Evolutionary conservation across 2,888 invertebrate species (phyloP).

Genomic region (Terebella lapidaria): DNA sequence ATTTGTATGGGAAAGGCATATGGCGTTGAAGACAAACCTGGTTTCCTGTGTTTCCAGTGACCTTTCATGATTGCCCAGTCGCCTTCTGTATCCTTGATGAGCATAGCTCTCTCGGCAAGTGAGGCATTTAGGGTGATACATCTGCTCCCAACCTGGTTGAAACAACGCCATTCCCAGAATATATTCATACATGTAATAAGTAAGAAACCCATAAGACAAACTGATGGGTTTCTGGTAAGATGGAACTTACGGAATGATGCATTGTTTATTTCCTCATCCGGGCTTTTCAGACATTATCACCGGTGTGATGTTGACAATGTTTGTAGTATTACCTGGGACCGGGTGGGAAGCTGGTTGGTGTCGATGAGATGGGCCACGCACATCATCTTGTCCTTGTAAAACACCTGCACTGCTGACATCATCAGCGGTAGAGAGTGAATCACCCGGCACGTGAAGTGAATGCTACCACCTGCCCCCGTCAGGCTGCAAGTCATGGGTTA

Average conservation of each 20-base stretch:
- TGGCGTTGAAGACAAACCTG: constrained; percentile 27
- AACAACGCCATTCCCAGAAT: not conserved
- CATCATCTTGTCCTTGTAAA: constrained; percentile 48
- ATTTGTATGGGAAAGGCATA: too few species aligned
- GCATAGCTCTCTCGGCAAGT: constrained; percentile 54
- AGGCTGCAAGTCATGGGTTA: constrained; percentile 28
- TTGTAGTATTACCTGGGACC: constrained; percentile 32
- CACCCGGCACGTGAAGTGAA: constrained; percentile 53
- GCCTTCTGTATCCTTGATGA: constrained; percentile 54
- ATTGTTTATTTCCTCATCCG: too few species aligned
- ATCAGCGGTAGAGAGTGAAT: constrained; percentile 54
- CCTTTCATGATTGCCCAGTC: constrained; percentile 55
- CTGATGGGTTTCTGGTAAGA: too few species aligned
- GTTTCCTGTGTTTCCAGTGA: constrained; percentile 52
- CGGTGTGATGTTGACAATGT: too few species aligned
- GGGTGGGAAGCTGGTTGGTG: constrained; percentile 54
- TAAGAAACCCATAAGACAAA: too few species aligned
- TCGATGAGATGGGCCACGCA: constrained; percentile 55
- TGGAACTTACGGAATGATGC: too few species aligned
- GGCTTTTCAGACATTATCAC: not conserved
- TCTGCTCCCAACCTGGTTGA: constrained; percentile 32
- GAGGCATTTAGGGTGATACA: constrained; percentile 48
- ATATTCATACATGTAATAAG: not conserved
- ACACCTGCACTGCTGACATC: constrained; percentile 56
- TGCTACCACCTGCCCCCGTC: constrained; percentile 33